Percentiles rank a stretch among this genome's conserved stretches.
These are phyloP conservation scores for Phrynocephalus vlangalii DNA, from an alignment of 2,797 vertebrate species.

Conservation along the genomic window DNA sequence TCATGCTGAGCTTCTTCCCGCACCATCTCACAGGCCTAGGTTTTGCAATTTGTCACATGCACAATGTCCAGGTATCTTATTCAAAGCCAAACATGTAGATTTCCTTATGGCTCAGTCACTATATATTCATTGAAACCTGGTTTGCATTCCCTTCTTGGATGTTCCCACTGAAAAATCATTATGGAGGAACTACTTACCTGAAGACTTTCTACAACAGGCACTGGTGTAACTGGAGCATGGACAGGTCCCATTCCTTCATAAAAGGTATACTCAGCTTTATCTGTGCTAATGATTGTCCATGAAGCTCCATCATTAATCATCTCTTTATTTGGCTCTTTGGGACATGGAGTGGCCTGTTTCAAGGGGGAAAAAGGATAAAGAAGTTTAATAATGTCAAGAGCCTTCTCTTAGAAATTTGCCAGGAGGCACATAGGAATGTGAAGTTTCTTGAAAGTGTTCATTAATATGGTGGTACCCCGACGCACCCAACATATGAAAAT, in stretches of 20 bases:
- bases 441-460: too few species aligned
- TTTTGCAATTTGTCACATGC: not conserved
- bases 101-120: not conserved
- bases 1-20: not conserved
- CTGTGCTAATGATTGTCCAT: slow-evolving; percentile 99
- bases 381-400: not conserved
- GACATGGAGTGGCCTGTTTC: slow-evolving; percentile 96
- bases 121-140: not conserved
- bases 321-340: slow-evolving; percentile 99
- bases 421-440: too few species aligned
- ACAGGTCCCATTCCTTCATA: slow-evolving; percentile 99
- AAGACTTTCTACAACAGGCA: slow-evolving; percentile 99
- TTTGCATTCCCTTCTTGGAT: not conserved
- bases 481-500: too few species aligned
- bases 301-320: slow-evolving; percentile 99
- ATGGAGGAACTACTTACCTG: slow-evolving; percentile 82
- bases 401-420: too few species aligned
- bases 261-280: slow-evolving; percentile 99
- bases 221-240: slow-evolving; percentile 95
- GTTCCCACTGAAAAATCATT: not conserved
- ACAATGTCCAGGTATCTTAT: too few species aligned
- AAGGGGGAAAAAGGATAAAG: slow-evolving; percentile 39
- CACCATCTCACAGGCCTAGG: not conserved
- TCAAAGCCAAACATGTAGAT: not conserved
- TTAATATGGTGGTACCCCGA: too few species aligned